Conservation (phyloP, 1,140 invertebrate genomes). For the Anadara kagoshimensis region DNA sequence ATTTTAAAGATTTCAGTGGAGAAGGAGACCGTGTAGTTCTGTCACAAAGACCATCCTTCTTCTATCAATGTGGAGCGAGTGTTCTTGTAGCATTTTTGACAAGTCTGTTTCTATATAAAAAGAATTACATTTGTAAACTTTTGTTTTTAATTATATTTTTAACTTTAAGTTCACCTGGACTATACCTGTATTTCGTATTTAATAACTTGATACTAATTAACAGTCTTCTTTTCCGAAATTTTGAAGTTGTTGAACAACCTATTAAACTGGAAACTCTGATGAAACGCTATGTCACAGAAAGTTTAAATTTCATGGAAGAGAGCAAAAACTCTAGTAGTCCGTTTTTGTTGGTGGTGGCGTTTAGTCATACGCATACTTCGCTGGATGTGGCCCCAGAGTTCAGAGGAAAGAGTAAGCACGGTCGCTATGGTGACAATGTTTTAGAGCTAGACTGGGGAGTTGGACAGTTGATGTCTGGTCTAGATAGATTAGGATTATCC, state of each 20-base stretch:
- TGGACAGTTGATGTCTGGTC: constrained; percentile 68
- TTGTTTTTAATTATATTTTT: constrained; percentile 12
- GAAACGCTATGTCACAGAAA: constrained; percentile 56
- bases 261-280: constrained; percentile 57
- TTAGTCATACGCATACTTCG: constrained; percentile 60
- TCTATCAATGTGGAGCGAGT: background rate
- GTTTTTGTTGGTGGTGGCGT: constrained; percentile 63
- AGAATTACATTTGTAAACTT: constrained; percentile 17
- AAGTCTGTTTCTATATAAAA: constrained; percentile 10
- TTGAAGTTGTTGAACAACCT: constrained; percentile 67
- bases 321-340: constrained; percentile 41
- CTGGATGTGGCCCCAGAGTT: constrained; percentile 48
- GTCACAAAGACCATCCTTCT: constrained; percentile 24
- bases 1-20: constrained; percentile 71
- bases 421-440: constrained; percentile 74
- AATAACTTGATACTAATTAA: constrained; percentile 65
- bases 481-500: constrained; percentile 57
- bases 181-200: constrained; percentile 37
- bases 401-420: constrained; percentile 53
- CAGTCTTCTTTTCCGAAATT: constrained; percentile 66
- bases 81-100: background rate
- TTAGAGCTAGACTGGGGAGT: constrained; percentile 74
- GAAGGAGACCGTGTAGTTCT: constrained; percentile 44
- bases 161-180: background rate
- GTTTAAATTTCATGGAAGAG: constrained; percentile 55